These are phyloP conservation scores for Baryphthengus martii DNA, from an alignment of 2,113 vertebrate species.

Conservation along the genomic window DNA sequence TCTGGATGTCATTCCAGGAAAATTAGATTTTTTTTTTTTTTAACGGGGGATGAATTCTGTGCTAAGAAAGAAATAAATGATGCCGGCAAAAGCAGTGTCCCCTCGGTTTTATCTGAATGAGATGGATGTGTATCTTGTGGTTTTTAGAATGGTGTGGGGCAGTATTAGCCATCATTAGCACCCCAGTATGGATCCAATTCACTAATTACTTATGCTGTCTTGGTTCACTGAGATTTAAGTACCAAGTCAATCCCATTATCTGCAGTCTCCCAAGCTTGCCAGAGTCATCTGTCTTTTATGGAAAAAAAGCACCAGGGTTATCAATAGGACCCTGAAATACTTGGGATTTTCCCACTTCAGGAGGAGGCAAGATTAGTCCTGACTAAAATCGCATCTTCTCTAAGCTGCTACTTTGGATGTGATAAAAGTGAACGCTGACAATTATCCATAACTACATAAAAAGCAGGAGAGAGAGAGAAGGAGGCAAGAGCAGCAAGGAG, in stretches of 20 bases:
- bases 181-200: constrained; percentile 91
- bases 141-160: constrained; percentile 81
- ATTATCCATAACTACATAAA: constrained; percentile 72
- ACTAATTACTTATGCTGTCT: constrained; percentile 96
- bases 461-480: constrained; percentile 13
- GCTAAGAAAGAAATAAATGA: constrained; percentile 74
- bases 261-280: constrained; percentile 89
- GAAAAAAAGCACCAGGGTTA: constrained; percentile 84
- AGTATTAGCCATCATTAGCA: constrained; percentile 93
- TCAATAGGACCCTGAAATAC: constrained; percentile 80
- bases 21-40: constrained; percentile 81
- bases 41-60: constrained; percentile 63
- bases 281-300: constrained; percentile 81
- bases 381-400: constrained; percentile 74
- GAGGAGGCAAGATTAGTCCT: constrained; percentile 75
- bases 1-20: constrained; percentile 81
- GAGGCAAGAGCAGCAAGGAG: background rate
- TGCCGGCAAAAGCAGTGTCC: constrained; percentile 60
- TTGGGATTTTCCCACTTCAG: constrained; percentile 80
- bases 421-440: constrained; percentile 80
- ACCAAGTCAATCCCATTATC: constrained; percentile 97
- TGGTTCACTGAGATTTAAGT: constrained; percentile 98
- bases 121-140: constrained; percentile 80
- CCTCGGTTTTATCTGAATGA: constrained; percentile 75
- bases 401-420: constrained; percentile 74